phyloP scores from a whole-genome alignment of 2,797 vertebrate genomes.

The Sorex maritimensis region DNA sequence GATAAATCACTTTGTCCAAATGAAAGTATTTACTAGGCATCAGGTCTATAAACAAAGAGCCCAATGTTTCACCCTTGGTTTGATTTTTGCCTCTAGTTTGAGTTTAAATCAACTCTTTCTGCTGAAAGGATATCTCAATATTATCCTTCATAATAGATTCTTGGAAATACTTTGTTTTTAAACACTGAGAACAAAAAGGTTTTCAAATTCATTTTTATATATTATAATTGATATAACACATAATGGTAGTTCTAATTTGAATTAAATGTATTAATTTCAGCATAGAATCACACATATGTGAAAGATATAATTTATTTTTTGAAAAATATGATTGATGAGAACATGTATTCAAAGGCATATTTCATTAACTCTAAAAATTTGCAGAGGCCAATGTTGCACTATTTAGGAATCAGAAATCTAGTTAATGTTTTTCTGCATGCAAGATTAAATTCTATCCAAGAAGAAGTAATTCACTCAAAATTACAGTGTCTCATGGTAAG shows the following conservation, averaged over 20 bases:
- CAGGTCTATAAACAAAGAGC: not conserved
- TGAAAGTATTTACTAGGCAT: slow-evolving; percentile 41
- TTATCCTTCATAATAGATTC: not conserved
- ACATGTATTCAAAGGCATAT: not conserved
- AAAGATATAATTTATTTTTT: not conserved
- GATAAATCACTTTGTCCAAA: not conserved
- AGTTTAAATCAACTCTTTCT: not conserved
- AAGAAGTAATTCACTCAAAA: not conserved
- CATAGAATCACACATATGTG: not conserved
- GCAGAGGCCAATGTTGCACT: not conserved
- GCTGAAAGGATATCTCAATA: not conserved
- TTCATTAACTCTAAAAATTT: not conserved
- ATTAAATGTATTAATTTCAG: not conserved
- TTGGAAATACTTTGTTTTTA: not conserved
- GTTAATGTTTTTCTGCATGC: slow-evolving; percentile 2
- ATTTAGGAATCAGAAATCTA: slow-evolving; percentile 4
- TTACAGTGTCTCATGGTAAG: not conserved
- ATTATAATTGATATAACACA: not conserved
- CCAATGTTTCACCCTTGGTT: not conserved
- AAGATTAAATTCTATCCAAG: not conserved
- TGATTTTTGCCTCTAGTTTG: not conserved
- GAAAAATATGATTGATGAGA: not conserved
- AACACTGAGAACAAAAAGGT: not conserved
- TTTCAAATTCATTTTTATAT: not conserved
- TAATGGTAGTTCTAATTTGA: not conserved